Percentiles rank a stretch among this genome's conserved stretches.
Evolutionary conservation across 2,888 invertebrate genomes (phyloP).

Genomic region (Tenthredo amoena): DNA sequence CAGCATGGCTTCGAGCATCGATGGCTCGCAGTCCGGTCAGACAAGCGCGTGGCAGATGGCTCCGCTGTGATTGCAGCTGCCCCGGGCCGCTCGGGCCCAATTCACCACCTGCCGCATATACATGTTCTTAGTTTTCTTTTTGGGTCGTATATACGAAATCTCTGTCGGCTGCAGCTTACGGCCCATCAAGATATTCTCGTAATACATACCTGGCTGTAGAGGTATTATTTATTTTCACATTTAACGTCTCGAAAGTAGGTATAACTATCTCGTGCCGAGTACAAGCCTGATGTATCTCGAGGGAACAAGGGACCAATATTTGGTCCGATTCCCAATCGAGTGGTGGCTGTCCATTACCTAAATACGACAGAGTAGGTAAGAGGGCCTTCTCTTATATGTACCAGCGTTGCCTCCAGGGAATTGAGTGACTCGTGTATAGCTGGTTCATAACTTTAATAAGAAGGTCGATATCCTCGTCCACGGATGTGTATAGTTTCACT

Average conservation of each 20-base stretch:
- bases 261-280: neutral
- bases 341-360: constrained; percentile 23
- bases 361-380: constrained; percentile 31
- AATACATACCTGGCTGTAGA: constrained; percentile 4
- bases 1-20: constrained; percentile 62
- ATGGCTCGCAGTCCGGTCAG: constrained; percentile 41
- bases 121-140: neutral
- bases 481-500: neutral
- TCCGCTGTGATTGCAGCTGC: constrained; percentile 76
- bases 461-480: constrained; percentile 14
- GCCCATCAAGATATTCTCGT: neutral
- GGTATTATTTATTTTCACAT: constrained; percentile 8
- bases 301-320: constrained; percentile 28
- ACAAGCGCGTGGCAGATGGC: constrained; percentile 71
- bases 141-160: constrained; percentile 11
- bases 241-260: neutral
- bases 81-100: constrained; percentile 53
- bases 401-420: neutral
- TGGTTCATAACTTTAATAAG: constrained; percentile 41
- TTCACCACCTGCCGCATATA: constrained; percentile 44
- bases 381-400: neutral
- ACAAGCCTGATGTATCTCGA: neutral
- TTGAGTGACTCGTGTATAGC: constrained; percentile 22
- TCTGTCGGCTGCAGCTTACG: constrained; percentile 28
- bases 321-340: constrained; percentile 32